Percentiles rank a stretch among this genome's conserved stretches.
These are phyloP conservation scores for Arenaria interpres DNA, from an alignment of 2,113 vertebrate species.

Conservation along the genomic window DNA sequence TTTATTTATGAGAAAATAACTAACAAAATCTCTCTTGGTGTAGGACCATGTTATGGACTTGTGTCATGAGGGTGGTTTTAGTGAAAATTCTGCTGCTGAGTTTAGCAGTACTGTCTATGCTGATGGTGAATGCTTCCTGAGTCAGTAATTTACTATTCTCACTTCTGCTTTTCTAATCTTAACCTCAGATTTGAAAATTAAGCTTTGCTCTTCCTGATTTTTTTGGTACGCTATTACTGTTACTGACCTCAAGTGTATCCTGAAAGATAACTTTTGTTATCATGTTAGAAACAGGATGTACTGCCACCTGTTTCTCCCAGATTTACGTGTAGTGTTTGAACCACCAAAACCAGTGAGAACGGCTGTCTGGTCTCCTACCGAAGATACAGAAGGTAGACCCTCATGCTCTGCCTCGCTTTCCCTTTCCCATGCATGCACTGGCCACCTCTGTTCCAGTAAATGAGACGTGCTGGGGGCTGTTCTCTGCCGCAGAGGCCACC, in stretches of 20 bases:
- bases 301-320: constrained; percentile 11
- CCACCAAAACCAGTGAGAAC: not conserved
- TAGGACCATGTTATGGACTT: not conserved
- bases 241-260: not conserved
- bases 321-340: not conserved
- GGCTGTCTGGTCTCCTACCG: not conserved
- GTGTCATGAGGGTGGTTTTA: not conserved
- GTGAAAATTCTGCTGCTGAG: not conserved
- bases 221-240: not conserved
- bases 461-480: not conserved
- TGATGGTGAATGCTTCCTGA: not conserved
- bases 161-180: constrained; percentile 49
- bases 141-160: not conserved
- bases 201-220: constrained; percentile 25
- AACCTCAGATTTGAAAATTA: constrained; percentile 40
- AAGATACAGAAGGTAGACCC: not conserved
- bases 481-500: not conserved
- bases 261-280: constrained; percentile 36
- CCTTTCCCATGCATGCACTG: not conserved
- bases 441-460: not conserved
- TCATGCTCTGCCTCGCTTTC: not conserved
- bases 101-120: not conserved
- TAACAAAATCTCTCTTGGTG: accelerated
- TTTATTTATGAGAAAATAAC: not conserved
- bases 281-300: constrained; percentile 28